Base-by-base conservation (phyloP, 1,140 invertebrate species). In the Hypsibius dujardini region DNA sequence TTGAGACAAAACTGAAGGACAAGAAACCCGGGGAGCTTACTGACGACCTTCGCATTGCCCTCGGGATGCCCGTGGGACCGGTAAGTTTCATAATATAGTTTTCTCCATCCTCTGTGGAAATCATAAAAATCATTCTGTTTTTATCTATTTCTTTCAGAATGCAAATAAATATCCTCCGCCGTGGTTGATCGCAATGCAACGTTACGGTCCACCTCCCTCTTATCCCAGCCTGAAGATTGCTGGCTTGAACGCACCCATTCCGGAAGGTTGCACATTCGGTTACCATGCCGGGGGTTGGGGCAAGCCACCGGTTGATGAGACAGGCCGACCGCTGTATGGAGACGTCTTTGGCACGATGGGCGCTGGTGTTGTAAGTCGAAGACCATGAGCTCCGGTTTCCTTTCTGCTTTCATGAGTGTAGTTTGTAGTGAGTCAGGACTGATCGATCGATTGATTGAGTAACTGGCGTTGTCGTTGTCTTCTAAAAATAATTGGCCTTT, bases 221-320 rank as follows among this genome's bases (percentile, higher is more conserved):
- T 99, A 99, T 82, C 96, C 96, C 1, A 98, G 96, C 82, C 81
- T 98, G 0, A 98, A 97, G 80, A 95, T 98, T 76, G 90, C 95
- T 12, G 85, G 87, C 59, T 82, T 98, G 1, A 95, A 95, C 80
- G 90, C 90, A 14, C 90, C 91, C 0, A 94, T 95, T 77, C 93
- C 93, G 1, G 92, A 98, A 75, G 88, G 90, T 2, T 98, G 95
- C 78, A 90, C 92, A 0, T 99, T 98, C 81, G 95, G 95, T 46
- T 99, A 98, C 80, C 95, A 98, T 83, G 94, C 94, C 1, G 95
- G 92, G 56, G 95, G 95, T 69, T 98, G 95, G 95, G 95, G 95
- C 70, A 99, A 99, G 81, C 96, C 96, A n/a, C 96, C 96, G 1
- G 96, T 99, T 0, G 96, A 99, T 82, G 95, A 98, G 80, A 88